Evolutionary conservation across 2,888 invertebrate genomes (phyloP), one percentile per base, ranked within the genome.

Genomic region (Drosophila dives): DNA sequence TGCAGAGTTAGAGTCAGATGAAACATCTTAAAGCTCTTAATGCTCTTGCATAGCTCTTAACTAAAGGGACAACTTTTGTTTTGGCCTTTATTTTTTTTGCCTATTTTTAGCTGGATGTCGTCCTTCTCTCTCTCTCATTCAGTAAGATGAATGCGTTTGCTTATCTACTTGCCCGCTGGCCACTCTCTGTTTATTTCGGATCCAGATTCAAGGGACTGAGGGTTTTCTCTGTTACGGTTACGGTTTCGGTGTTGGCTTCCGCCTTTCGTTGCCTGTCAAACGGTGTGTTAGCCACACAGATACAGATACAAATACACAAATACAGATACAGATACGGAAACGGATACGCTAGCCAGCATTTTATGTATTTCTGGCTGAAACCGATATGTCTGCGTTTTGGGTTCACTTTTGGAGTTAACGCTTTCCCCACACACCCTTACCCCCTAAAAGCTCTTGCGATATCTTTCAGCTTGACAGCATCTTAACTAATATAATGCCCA

Each of bases 401-500:
- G 48, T 67, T 59, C 63, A 61, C 54, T 65, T 55, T 55, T 72
- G 48, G 49, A 51, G 54, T 60, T 68, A 56, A 53, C 33, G 51
- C 45, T 26, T 11, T 20, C n/a, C 40, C 12, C 15, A 7, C n/a
- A 38, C n/a, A 59, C 29, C 34, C 42, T 12, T 26, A 33, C 58
- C 48, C 34, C 42, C 38, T 20, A 23, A n/a, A 42, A 59, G 56
- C 51, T 33, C 51, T 40, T 26, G 53, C 60, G 70, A 86, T 89
- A 86, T 89, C 85, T 87, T 83, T 86, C 91, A 78, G 80, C 81
- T 75, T 90, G 90, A 91, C 90, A 90, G 91, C 91, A 90, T 90
- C 90, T 90, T 87, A 90, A 91, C 91, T 91, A 90, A 90, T 90
- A 90, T 90, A 90, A 88, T 90, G 91, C 87, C 90, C 90, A 87